These are phyloP conservation scores for Caenorhabditis sp. DNA, from an alignment of 2,888 invertebrate species.

Conservation along the genomic window DNA sequence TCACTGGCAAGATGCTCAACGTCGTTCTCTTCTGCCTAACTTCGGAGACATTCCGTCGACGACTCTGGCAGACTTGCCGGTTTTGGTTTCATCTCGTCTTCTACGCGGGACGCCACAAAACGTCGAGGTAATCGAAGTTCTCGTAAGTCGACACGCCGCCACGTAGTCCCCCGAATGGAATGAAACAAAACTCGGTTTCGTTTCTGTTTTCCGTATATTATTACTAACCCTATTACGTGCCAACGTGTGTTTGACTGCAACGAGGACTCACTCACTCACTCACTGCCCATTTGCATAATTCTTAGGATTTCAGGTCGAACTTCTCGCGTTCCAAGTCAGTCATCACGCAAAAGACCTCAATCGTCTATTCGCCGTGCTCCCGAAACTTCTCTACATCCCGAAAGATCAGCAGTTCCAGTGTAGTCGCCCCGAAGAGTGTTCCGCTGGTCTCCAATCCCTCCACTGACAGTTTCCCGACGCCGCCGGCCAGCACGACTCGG, in stretches of 20 bases:
- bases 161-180: conserved; percentile 9
- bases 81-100: conserved; percentile 65
- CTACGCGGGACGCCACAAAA: conserved; percentile 59
- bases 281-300: conserved; percentile 27
- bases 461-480: conserved; percentile 53
- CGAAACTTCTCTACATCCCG: conserved; percentile 63
- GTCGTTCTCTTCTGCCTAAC: conserved; percentile 80
- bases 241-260: conserved; percentile 11
- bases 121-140: conserved; percentile 62
- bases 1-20: conserved; percentile 80
- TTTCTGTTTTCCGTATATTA: conserved; percentile 5
- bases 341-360: conserved; percentile 74
- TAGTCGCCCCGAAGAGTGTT: conserved; percentile 17
- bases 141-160: conserved; percentile 43
- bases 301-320: conserved; percentile 51
- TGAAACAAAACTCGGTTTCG: no score
- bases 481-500: conserved; percentile 51
- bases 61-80: conserved; percentile 70
- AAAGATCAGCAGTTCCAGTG: conserved; percentile 49
- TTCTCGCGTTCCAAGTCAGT: conserved; percentile 69
- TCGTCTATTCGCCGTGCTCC: conserved; percentile 70
- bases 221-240: conserved; percentile 39
- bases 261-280: conserved; percentile 1
- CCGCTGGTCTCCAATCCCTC: conserved; percentile 48
- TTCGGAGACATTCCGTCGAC: conserved; percentile 78